A percentile compares a stretch with the other conserved stretches of the same genome.
Conservation (phyloP, 2,113 vertebrate genomes). For the Crotalus tigris region DNA sequence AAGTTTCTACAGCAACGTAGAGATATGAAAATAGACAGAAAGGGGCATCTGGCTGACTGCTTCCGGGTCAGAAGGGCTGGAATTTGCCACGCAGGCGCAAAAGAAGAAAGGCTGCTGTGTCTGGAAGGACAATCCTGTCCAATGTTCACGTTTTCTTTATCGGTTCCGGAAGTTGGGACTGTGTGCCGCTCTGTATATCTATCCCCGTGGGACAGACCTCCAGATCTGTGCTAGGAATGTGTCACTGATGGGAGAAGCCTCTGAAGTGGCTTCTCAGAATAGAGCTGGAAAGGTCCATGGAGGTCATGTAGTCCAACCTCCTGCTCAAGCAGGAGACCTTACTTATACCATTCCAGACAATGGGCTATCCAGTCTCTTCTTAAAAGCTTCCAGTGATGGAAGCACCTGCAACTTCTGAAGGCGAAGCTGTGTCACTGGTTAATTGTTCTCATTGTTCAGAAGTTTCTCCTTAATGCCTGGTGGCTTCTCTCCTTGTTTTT, state of each 20-base stretch:
- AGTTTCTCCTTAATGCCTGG: not conserved
- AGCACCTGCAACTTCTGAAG: not conserved
- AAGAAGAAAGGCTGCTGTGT: not conserved
- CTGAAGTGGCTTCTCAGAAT: not conserved
- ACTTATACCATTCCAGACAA: not conserved
- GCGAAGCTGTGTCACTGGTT: not conserved
- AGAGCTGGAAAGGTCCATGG: not conserved
- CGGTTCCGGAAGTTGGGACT: not conserved
- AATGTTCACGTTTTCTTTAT: not conserved
- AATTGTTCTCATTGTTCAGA: not conserved
- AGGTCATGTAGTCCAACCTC: not conserved
- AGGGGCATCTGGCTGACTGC: not conserved
- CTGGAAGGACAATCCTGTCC: not conserved
- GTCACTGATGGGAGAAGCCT: not conserved
- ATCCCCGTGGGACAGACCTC: not conserved
- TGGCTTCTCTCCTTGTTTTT: not conserved
- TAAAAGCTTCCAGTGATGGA: not conserved
- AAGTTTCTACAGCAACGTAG: not conserved
- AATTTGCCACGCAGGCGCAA: not conserved
- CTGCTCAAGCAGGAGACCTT: not conserved
- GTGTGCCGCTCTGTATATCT: not conserved
- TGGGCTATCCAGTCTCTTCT: not conserved
- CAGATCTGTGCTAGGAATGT: not conserved
- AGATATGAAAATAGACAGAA: not conserved
- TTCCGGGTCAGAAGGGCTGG: not conserved